Conservation (phyloP, 2,797 vertebrate genomes). For the Sphenodon punctatus region DNA sequence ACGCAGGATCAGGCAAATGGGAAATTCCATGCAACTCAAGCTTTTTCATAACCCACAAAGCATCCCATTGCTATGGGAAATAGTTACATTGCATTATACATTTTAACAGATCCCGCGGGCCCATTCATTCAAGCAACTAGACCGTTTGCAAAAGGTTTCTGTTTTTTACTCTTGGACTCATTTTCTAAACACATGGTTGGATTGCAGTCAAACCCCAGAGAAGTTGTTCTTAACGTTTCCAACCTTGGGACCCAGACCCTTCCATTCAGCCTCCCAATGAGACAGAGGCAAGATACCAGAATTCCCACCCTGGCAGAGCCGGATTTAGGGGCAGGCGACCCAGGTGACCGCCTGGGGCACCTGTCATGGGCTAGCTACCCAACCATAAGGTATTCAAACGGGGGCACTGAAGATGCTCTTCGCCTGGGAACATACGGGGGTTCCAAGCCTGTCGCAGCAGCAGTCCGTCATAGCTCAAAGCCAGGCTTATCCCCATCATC, state of each 20-base stretch:
- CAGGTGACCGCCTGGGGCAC: too few species aligned
- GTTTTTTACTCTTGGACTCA: not conserved
- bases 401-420: too few species aligned
- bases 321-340: too few species aligned
- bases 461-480: not conserved
- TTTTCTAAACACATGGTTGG: not conserved
- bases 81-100: accelerated
- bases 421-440: too few species aligned
- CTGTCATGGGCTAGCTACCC: too few species aligned
- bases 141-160: too few species aligned
- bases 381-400: too few species aligned
- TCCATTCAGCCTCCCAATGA: not conserved
- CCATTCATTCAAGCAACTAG: too few species aligned
- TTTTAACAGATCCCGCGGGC: too few species aligned
- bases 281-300: too few species aligned
- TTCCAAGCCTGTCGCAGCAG: too few species aligned
- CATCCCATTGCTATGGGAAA: not conserved
- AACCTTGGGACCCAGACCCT: not conserved
- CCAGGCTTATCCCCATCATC: not conserved
- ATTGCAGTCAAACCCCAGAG: not conserved
- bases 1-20: not conserved
- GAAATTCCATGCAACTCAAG: not conserved
- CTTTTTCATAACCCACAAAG: not conserved
- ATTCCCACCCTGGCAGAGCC: too few species aligned
- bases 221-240: not conserved